Evolutionary conservation across 2,888 invertebrate genomes (phyloP).

Genomic region (Dioctria linearis): DNA sequence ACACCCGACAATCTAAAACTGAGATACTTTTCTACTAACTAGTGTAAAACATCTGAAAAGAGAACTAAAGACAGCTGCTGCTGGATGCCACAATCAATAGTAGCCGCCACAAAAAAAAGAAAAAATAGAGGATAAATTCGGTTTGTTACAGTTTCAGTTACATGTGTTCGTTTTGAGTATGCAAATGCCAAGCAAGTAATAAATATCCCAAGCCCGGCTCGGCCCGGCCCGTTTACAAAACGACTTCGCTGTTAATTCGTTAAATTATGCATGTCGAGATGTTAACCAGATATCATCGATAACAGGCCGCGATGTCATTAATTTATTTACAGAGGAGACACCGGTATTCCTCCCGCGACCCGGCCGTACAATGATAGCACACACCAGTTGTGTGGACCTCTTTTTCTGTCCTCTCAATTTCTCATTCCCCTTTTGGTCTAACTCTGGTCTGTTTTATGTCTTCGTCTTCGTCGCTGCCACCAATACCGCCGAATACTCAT

Average conservation of each 20-base stretch:
- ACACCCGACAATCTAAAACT: not conserved
- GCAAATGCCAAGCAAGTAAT: constrained; percentile 11
- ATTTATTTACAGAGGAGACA: constrained; percentile 51
- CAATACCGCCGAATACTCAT: too few relatives aligned
- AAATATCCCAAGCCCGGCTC: not conserved
- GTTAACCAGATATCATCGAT: constrained; percentile 56
- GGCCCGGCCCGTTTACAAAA: constrained; percentile 18
- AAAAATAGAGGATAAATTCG: not conserved
- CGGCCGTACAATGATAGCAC: not conserved
- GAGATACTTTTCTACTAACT: too few relatives aligned
- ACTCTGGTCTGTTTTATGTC: too few relatives aligned
- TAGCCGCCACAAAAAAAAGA: not conserved
- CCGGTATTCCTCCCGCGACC: not conserved
- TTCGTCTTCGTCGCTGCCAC: too few relatives aligned
- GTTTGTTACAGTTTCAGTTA: constrained; percentile 1
- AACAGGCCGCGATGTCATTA: constrained; percentile 54
- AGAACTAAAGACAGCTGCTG: too few relatives aligned
- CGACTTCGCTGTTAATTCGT: constrained; percentile 52
- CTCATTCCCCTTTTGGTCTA: too few relatives aligned
- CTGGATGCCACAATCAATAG: too few relatives aligned
- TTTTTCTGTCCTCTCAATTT: too few relatives aligned
- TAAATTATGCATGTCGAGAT: constrained; percentile 57
- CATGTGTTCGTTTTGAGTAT: constrained; percentile 16
- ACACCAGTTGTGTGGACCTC: not conserved
- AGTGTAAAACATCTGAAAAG: too few relatives aligned